Percentiles rank a stretch among this genome's conserved stretches.
Evolutionary conservation across 2,113 vertebrate genomes (phyloP).

Genomic region (Pluvialis apricaria): DNA sequence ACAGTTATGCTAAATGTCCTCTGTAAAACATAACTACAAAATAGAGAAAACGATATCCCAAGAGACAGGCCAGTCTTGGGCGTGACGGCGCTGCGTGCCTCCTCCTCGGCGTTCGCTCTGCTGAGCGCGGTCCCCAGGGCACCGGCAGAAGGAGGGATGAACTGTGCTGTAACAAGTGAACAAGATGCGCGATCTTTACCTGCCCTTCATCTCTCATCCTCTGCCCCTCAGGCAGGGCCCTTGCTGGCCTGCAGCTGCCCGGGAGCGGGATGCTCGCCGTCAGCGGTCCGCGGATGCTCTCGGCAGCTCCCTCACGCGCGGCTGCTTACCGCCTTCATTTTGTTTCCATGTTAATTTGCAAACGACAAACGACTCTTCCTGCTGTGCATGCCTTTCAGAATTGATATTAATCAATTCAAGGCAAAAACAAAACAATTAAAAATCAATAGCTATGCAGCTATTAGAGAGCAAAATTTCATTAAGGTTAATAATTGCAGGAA

Average conservation of each 20-base stretch:
- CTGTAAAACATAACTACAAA: not conserved
- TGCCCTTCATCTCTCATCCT: not conserved
- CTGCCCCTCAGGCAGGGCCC: not conserved
- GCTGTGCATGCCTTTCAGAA: not conserved
- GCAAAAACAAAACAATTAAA: conserved; percentile 41
- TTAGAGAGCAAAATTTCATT: conserved; percentile 46
- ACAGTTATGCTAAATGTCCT: too few relatives aligned
- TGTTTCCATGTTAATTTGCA: not conserved
- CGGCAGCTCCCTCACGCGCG: not conserved
- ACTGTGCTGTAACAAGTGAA: accelerated
- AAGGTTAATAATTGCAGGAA: conserved; percentile 35
- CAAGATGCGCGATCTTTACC: not conserved
- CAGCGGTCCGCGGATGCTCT: accelerated
- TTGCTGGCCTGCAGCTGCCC: not conserved
- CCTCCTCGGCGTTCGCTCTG: accelerated
- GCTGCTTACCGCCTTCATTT: not conserved
- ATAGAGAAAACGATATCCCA: not conserved
- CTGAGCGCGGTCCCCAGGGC: not conserved
- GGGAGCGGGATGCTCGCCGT: not conserved
- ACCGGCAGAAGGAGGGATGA: not conserved
- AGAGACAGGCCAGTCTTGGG: accelerated
- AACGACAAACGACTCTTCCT: not conserved
- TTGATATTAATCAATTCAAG: not conserved
- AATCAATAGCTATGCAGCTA: conserved; percentile 25
- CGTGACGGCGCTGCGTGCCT: not conserved